Base-by-base conservation (phyloP, 2,113 vertebrate species). In the Salvelinus namaycush region DNA sequence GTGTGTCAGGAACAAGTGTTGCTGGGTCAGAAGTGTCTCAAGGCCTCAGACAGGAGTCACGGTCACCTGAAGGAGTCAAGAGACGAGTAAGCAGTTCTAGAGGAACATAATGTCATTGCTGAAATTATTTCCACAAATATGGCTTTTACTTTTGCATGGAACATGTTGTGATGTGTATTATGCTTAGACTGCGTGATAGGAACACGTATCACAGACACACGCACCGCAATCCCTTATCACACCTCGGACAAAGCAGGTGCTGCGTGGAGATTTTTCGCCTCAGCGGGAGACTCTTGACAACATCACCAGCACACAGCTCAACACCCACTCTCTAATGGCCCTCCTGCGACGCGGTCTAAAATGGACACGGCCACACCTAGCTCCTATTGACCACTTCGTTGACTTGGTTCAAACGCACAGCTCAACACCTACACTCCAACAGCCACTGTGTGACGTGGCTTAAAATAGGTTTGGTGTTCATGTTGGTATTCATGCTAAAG, bases 1-100 rank as follows among this genome's bases (percentile, higher is more conserved):
- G 70, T 72, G 70, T 75, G 79, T 88, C 82, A 81, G 73, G 68
- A 87, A 84, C 85, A 89, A 84, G 85, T 90, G 87, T 73, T 75
- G 34, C 8, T 22, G 60, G 77, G 67, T 76, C 5, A 69, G 65
- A 70, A 77, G 67, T 65, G 44, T 62, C 54, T 67, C 65, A 11
- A 59, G 49, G 60, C 4, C 22, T 51, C 73, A 44, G 60, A 73
- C 31, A 54, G 74, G 26, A 27, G 39, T 26, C 57, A n/a, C 20
- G 14, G 26, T 60, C 51, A 71, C 72, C 24, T 64, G 27, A 1
- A 22, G 5, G 16, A 29, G 57, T 26, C 24, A 27, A 44, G 65
- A n/a, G 18, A n/a, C 31, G 71, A 73, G 27, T 60, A 6, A 6
- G 27, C 54, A 11, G 14, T 59, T 12, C 49, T 7, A 62, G n/a